These are phyloP conservation scores for Lydus trimaculatus DNA, from an alignment of 2,888 invertebrate genomes.

Conservation along the genomic window DNA sequence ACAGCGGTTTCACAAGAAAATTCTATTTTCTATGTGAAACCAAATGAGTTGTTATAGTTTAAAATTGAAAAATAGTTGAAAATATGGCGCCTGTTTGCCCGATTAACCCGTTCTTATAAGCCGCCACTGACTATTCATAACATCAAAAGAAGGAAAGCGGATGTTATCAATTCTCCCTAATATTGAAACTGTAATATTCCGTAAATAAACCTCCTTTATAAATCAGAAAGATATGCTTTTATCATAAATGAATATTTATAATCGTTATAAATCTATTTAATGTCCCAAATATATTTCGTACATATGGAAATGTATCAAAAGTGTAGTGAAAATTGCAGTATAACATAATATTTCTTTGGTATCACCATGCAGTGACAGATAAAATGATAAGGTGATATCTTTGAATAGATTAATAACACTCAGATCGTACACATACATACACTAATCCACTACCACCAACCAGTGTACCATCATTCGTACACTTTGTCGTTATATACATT, in stretches of 20 bases:
- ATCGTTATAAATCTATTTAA: not conserved
- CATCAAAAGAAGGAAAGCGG: not conserved
- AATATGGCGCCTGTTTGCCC: too few relatives aligned
- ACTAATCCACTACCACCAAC: not conserved
- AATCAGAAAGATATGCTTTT: not conserved
- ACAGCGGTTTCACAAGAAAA: too few relatives aligned
- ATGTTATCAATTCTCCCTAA: not conserved
- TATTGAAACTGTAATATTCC: not conserved
- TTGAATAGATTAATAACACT: slow-evolving; percentile 21
- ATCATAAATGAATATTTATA: slow-evolving; percentile 2
- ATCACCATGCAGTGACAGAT: slow-evolving; percentile 48
- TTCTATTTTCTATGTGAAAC: too few relatives aligned
- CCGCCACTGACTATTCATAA: too few relatives aligned
- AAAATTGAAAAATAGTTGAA: too few relatives aligned
- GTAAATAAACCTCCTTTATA: not conserved
- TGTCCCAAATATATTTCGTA: not conserved
- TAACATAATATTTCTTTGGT: slow-evolving; percentile 47
- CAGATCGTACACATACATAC: slow-evolving; percentile 16
- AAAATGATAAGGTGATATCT: slow-evolving; percentile 28
- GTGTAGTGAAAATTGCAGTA: not conserved
- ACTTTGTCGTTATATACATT: slow-evolving; percentile 10
- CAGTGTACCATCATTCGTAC: not conserved
- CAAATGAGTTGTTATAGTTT: too few relatives aligned
- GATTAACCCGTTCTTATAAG: too few relatives aligned
- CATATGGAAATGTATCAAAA: not conserved